phyloP scores from a whole-genome alignment of 2,888 invertebrate genomes.

The Camponotus fellah region DNA sequence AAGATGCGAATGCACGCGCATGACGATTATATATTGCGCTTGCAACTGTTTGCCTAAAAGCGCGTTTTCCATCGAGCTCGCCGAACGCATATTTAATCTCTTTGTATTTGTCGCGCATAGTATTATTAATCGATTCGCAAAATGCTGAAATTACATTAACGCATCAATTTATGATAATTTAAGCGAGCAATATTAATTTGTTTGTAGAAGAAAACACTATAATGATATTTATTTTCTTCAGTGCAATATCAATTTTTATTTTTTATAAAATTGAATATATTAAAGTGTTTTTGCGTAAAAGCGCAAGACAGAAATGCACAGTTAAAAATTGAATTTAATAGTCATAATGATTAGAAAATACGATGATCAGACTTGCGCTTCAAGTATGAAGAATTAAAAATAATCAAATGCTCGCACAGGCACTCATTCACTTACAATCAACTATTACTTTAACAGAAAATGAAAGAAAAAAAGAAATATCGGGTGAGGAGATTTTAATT shows the following conservation, averaged over 20 bases:
- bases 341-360: neutral
- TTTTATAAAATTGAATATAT: neutral
- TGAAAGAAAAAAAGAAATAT: conserved; percentile 29
- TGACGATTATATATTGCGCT: conserved; percentile 10
- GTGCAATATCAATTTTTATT: conserved; percentile 4
- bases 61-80: conserved; percentile 43
- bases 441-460: conserved; percentile 53
- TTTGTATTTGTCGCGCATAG: conserved; percentile 19
- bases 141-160: conserved; percentile 9
- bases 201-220: neutral
- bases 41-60: neutral
- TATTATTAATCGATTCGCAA: neutral
- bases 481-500: conserved; percentile 64
- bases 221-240: neutral
- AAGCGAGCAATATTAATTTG: neutral
- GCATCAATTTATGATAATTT: neutral
- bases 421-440: conserved; percentile 62
- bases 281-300: no score
- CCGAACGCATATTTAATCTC: conserved; percentile 52
- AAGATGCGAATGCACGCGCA: conserved; percentile 25
- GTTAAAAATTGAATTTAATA: conserved; percentile 1
- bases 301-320: neutral
- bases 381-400: conserved; percentile 44
- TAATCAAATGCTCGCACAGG: conserved; percentile 54
- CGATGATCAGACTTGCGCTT: neutral